Base-by-base conservation (phyloP, 2,797 vertebrate species). In the Enteromius mattozi region DNA sequence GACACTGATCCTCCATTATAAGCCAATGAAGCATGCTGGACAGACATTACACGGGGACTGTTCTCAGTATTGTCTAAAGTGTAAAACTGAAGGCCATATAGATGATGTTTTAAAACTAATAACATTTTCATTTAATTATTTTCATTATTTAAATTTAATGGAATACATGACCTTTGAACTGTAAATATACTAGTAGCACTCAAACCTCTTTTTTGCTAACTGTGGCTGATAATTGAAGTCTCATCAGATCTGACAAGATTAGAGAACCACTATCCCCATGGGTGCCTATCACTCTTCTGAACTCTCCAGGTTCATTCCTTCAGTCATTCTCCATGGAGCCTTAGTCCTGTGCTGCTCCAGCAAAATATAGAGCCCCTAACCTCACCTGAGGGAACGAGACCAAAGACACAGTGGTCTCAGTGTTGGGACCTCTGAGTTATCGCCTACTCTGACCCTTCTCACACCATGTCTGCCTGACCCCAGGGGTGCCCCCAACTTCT, bases 211-310 rank as follows among this genome's bases (percentile, higher is more conserved):
- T 56, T 27, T 17, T 78, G 35, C 66, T 84, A 72, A 81, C 75
- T 63, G 47, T 47, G 17, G 49, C 82, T 82, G 72, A 75, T 85
- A 69, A 54, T 85, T 85, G 78, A 85, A 86, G 59, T 33, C 59
- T 81, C 68, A 82, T 61, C 74, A 82, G 90, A 91, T 92, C 91
- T 93, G 93, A 94, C 92, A 93, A 92, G 94, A 94, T 96, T 95
- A 96, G 93, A 87, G 94, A 94, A 94, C 92, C 92, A 86, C 92
- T 93, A 94, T 94, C 91, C 94, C 84, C 56, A 88, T 92, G 93
- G 92, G 92, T 94, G 93, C 95, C 93, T 94, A 93, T 91, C 92
- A 94, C 92, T 92, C 94, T 92, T 94, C 92, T 93, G 89, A 92
- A 93, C 94, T 94, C 94, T 92, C 91, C 93, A 93, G 94, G 93